Base-by-base conservation (phyloP, 64 coral and sea anemone species). In the Montipora sp. region DNA sequence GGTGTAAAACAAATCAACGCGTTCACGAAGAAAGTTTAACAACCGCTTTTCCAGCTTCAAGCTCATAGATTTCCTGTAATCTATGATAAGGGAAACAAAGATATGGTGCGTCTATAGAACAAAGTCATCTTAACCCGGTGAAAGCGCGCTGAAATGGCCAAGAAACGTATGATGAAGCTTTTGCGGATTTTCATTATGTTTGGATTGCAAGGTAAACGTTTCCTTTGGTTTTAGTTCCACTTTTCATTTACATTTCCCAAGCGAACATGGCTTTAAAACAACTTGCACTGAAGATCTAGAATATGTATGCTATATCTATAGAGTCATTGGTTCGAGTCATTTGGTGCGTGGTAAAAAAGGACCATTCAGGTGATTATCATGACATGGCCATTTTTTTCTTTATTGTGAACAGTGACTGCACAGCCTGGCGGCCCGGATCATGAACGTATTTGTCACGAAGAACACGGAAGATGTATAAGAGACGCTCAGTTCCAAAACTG, bases 401-500 rank as follows among this genome's bases (percentile, higher is more conserved):
- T 49, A 50, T 67, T 71, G 53, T 71, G 1, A 21, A 69, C 60
- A 84, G 82, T 61, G 20, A 71, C 15, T n/a, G 82, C 82, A 14
- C 61, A 48, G 60, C 16, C 82, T n/a, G 47, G 15, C 47, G 44
- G 45, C 13, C 61, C 43, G 21, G 61, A 66, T 4, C 36, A 18
- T 46, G 24, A 45, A 5, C 5, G 1, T 49, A n/a, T 16, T 11
- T 84, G 82, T 15, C 61, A 84, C 18, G 82, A 84, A 71, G 8
- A 72, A 8, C 82, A 84, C n/a, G 19, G 60, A 49, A 50, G 44
- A 47, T 84, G 82, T 19, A 47, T 84, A 36, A 70, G 82, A 61
- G 82, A 84, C 47, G 43, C 46, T 66, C 60, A 49, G 19, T 84
- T 84, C 46, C 82, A 71, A 84, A 84, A 84, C 61, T 84, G 82